Evolutionary conservation across 2,888 invertebrate species (phyloP).

Genomic region (Erebia epiphron): DNA sequence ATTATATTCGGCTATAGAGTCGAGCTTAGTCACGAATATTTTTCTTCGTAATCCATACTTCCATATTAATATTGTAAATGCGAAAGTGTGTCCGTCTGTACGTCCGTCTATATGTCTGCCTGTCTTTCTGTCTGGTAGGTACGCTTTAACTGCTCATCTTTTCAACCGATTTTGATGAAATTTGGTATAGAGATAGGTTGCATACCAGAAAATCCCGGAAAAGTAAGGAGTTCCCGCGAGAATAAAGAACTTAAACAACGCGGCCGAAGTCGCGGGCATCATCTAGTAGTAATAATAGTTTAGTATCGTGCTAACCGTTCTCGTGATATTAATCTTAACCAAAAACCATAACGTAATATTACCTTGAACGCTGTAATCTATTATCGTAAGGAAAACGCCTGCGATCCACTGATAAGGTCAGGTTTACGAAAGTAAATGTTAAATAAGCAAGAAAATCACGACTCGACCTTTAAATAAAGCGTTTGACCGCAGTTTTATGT

Average conservation of each 20-base stretch:
- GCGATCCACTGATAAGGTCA: constrained; percentile 12
- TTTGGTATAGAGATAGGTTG: too few relatives aligned
- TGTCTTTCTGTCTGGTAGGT: too few relatives aligned
- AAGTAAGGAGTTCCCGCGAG: too few relatives aligned
- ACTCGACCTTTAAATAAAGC: background rate
- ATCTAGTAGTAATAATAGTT: background rate
- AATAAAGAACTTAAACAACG: too few relatives aligned
- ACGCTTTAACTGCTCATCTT: too few relatives aligned
- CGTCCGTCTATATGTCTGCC: too few relatives aligned
- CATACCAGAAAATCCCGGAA: too few relatives aligned
- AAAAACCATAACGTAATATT: constrained; percentile 15
- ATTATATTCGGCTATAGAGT: background rate
- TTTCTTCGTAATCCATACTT: background rate
- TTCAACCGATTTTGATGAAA: too few relatives aligned
- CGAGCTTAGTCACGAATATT: background rate
- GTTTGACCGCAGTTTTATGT: background rate
- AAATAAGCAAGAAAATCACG: constrained; percentile 11
- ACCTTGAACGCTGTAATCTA: constrained; percentile 11
- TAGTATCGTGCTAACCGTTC: constrained; percentile 1
- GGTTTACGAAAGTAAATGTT: constrained; percentile 13
- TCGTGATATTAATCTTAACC: background rate
- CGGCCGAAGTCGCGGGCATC: too few relatives aligned
- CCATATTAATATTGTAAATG: too few relatives aligned
- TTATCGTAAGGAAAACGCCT: constrained; percentile 4
- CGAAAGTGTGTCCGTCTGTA: too few relatives aligned